Evolutionary conservation across 2,888 invertebrate genomes (phyloP).

Genomic region (Phalera bucephala): DNA sequence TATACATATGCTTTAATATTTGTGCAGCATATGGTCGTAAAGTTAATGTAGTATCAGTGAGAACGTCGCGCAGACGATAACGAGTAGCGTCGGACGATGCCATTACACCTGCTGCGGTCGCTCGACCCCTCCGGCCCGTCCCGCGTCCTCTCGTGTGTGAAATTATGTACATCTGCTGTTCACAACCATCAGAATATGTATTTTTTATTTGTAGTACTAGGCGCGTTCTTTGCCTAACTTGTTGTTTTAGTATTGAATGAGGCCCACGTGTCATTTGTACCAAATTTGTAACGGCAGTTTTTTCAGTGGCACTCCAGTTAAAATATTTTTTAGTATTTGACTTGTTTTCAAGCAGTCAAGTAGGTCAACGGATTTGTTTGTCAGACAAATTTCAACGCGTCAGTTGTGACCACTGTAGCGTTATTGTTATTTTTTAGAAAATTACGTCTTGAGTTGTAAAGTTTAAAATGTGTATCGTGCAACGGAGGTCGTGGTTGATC

Average conservation of each 20-base stretch:
- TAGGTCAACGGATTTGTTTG: constrained; percentile 32
- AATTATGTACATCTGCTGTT: constrained; percentile 72
- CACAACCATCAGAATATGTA: constrained; percentile 27
- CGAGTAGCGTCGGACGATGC: constrained; percentile 23
- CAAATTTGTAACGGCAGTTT: too few species aligned
- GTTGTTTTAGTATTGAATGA: too few species aligned
- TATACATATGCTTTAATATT: constrained; percentile 9
- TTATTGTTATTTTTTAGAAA: constrained; percentile 8
- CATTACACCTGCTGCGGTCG: constrained; percentile 69
- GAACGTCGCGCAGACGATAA: constrained; percentile 11
- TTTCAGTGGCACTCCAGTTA: too few species aligned
- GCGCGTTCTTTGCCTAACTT: too few species aligned
- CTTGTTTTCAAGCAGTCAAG: constrained; percentile 11
- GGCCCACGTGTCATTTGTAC: too few species aligned
- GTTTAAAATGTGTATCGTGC: constrained; percentile 15
- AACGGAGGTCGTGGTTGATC: constrained; percentile 39
- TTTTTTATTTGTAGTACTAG: too few species aligned
- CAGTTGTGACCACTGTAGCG: constrained; percentile 1
- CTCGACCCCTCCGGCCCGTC: constrained; percentile 65
- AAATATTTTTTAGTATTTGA: constrained; percentile 5
- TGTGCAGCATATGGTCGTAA: too few species aligned
- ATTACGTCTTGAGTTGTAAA: constrained; percentile 16
- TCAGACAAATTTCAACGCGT: constrained; percentile 8
- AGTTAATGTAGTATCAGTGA: constrained; percentile 3
- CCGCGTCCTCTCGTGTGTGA: constrained; percentile 67